These are phyloP conservation scores for Laticauda laticaudata DNA, from an alignment of 2,113 vertebrate species.

Conservation along the genomic window DNA sequence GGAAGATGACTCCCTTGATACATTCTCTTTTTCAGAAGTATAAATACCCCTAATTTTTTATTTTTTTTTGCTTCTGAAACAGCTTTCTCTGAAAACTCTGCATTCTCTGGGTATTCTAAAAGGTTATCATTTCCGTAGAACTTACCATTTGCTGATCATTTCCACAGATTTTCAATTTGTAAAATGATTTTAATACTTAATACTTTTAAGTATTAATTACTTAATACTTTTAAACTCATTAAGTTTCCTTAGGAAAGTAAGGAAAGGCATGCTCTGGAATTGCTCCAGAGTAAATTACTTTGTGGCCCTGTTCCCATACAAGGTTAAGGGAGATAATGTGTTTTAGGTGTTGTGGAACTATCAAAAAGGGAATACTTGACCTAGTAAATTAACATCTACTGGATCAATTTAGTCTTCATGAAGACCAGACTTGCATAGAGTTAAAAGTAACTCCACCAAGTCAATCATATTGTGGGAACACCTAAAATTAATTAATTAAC, in stretches of 20 bases:
- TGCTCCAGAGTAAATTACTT: neutral
- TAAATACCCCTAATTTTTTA: neutral
- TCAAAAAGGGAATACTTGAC: neutral
- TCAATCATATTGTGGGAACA: neutral
- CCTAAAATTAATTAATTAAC: neutral
- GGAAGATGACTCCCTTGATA: neutral
- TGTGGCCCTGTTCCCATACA: neutral
- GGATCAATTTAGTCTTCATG: neutral
- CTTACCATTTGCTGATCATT: neutral
- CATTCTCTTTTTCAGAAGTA: neutral
- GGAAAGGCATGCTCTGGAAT: neutral
- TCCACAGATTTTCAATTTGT: neutral
- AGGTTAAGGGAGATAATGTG: neutral
- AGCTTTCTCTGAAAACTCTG: neutral
- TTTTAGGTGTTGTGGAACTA: neutral
- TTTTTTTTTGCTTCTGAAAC: neutral
- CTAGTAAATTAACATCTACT: neutral
- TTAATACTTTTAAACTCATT: no score
- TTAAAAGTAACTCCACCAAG: neutral
- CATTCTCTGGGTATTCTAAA: neutral
- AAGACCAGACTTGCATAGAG: neutral
- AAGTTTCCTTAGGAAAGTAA: neutral
- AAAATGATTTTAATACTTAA: neutral
- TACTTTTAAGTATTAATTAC: no score
- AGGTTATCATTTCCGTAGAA: neutral